Percentiles rank a stretch among this genome's conserved stretches.
Evolutionary conservation across 2,797 vertebrate genomes (phyloP).

Genomic region (Rhinogobio ventralis): DNA sequence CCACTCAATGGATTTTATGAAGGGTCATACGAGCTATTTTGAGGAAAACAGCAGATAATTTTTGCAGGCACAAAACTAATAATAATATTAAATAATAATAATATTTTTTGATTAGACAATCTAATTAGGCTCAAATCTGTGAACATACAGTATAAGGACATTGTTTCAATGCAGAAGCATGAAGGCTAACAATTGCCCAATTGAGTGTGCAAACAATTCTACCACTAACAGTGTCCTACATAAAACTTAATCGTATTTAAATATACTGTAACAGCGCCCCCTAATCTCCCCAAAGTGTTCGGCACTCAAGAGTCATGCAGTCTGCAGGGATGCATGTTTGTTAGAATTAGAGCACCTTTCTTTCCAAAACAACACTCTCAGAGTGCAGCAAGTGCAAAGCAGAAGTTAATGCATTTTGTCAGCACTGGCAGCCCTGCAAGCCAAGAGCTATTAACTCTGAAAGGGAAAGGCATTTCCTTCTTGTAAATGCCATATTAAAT

Average conservation of each 20-base stretch:
- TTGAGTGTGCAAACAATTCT: neutral
- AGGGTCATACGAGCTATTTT: slow-evolving; percentile 73
- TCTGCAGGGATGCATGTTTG: slow-evolving; percentile 68
- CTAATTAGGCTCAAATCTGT: no score
- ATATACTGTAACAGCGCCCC: slow-evolving; percentile 19
- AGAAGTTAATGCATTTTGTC: slow-evolving; percentile 85
- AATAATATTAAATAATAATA: no score
- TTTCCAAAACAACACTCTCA: slow-evolving; percentile 76
- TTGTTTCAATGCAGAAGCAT: neutral
- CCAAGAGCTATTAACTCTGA: slow-evolving; percentile 85
- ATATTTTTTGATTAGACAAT: no score
- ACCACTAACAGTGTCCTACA: neutral
- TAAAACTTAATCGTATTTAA: slow-evolving; percentile 58
- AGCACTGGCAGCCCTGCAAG: slow-evolving; percentile 77
- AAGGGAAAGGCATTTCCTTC: slow-evolving; percentile 86
- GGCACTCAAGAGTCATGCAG: slow-evolving; percentile 19
- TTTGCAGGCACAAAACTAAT: no score
- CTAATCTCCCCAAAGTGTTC: slow-evolving; percentile 10
- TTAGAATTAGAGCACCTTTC: slow-evolving; percentile 74
- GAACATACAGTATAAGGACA: no score
- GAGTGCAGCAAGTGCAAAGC: slow-evolving; percentile 74
- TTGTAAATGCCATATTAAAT: slow-evolving; percentile 89
- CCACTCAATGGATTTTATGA: slow-evolving; percentile 69
- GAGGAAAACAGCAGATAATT: slow-evolving; percentile 75
- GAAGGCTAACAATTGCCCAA: neutral